Evolutionary conservation across 2,797 vertebrate species (phyloP), one percentile per base, ranked within the genome.

Genomic region (Pelodytes ibericus): DNA sequence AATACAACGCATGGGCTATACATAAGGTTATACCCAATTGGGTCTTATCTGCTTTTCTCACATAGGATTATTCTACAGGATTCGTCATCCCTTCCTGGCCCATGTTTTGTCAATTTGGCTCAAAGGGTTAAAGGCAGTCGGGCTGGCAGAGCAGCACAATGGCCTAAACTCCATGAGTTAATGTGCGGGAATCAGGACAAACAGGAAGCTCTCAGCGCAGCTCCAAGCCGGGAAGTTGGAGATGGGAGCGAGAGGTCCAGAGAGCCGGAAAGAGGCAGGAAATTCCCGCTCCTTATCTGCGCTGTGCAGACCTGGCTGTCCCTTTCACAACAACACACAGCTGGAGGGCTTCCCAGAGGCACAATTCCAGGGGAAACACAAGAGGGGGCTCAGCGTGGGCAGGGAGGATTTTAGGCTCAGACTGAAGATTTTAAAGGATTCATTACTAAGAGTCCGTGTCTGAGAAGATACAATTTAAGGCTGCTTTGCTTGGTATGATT

Each of bases 201-300:
- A 89, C 88, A 89, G 88, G 89, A 88, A 87, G 81, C 83, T 41
- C 79, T 83, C 86, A 67, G 75, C 85, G 66, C 83, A 82, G 87
- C 86, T 10, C 71, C 79, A 69, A 72, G 83, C 82, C 84, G 86
- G 80, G 87, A 88, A 90, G 87, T 88, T 84, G 85, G 86, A 87
- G 86, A 87, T 88, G 80, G 81, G 81, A 82, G 85, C 83, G 82
- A 84, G 80, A 88, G 87, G 81, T 79, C 81, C 85, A 71, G 85
- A 81, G 86, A 87, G 84, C 83, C 83, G 87, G 88, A 88, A 89
- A 85, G 77, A 68, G 85, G 83, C 86, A 87, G 89, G 89, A 89
- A 88, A 89, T 89, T 89, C 88, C 86, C 86, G 85, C 81, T 77
- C 86, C 89, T 90, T 89, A 90, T 90, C 89, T 89, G 84, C 85